These are phyloP conservation scores for Hypotaenidia okinawae DNA, from an alignment of 2,797 vertebrate genomes.

Conservation along the genomic window DNA sequence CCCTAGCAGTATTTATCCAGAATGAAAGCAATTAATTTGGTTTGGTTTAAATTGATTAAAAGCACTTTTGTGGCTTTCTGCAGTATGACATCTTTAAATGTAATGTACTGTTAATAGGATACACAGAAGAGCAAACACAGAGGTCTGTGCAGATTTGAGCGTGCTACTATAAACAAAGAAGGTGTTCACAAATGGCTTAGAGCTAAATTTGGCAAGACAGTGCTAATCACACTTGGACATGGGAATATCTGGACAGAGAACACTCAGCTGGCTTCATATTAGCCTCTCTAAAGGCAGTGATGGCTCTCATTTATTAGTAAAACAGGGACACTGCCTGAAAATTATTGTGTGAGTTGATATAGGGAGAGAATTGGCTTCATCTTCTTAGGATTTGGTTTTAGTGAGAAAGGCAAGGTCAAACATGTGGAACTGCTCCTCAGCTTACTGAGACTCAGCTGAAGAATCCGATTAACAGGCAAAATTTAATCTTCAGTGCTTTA, in stretches of 20 bases:
- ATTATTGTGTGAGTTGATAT: background rate
- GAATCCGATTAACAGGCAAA: slow-evolving; percentile 2
- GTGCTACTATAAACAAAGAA: slow-evolving; percentile 78
- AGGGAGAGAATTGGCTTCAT: background rate
- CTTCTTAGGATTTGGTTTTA: background rate
- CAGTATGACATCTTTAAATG: background rate
- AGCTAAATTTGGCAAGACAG: slow-evolving; percentile 79
- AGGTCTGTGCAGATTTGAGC: slow-evolving; percentile 55
- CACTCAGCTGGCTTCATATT: slow-evolving; percentile 17
- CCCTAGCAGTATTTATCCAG: background rate
- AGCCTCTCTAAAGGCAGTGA: background rate
- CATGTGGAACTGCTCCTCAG: background rate
- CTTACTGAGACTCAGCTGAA: background rate
- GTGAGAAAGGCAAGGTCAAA: background rate
- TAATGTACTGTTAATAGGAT: slow-evolving; percentile 28
- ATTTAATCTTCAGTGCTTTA: slow-evolving; percentile 8
- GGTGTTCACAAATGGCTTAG: slow-evolving; percentile 81
- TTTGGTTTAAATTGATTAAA: slow-evolving; percentile 2
- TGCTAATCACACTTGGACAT: slow-evolving; percentile 79
- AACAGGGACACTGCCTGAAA: background rate
- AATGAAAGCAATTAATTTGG: background rate
- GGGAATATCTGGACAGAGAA: slow-evolving; percentile 75
- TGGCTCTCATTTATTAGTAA: background rate
- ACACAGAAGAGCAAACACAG: slow-evolving; percentile 47
- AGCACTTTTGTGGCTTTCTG: slow-evolving; percentile 29